A percentile compares a stretch with the other conserved stretches of the same genome.
Conservation (phyloP, 1,140 invertebrate genomes). For the Oncopodura yosiiana region DNA sequence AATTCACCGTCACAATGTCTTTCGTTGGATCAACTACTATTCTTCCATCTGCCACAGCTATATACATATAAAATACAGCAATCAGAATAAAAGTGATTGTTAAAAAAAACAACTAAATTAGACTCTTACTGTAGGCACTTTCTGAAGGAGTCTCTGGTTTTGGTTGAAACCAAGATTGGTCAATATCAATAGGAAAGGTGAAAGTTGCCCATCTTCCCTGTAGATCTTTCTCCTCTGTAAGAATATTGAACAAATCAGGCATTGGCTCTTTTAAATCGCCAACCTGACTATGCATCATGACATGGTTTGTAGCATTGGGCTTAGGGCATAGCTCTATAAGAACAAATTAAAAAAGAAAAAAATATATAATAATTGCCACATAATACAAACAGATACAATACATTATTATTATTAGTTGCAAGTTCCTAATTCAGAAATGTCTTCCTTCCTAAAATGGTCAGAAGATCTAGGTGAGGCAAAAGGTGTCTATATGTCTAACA, state of each 20-base stretch:
- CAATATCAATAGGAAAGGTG: slow-evolving; percentile 64
- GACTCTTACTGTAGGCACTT: slow-evolving; percentile 27
- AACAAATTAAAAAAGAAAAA: background rate
- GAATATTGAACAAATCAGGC: slow-evolving; percentile 67
- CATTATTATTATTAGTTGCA: too few species aligned
- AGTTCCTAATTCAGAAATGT: too few species aligned
- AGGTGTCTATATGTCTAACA: too few species aligned
- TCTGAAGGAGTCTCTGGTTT: slow-evolving; percentile 44
- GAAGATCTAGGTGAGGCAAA: too few species aligned
- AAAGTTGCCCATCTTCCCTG: slow-evolving; percentile 64
- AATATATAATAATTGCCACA: too few species aligned
- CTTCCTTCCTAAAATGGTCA: too few species aligned
- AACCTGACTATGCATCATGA: slow-evolving; percentile 73
- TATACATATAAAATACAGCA: background rate
- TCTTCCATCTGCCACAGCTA: slow-evolving; percentile 30
- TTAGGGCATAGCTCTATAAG: slow-evolving; percentile 76
- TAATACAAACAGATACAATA: too few species aligned
- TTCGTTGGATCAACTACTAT: slow-evolving; percentile 41
- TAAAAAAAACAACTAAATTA: background rate
- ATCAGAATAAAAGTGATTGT: background rate
- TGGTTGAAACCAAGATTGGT: slow-evolving; percentile 43
- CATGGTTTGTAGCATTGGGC: slow-evolving; percentile 56
- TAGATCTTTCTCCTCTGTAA: slow-evolving; percentile 66
- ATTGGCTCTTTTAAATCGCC: slow-evolving; percentile 73
- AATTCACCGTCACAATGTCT: slow-evolving; percentile 65